A percentile compares a stretch with the other conserved stretches of the same genome.
phyloP scores from a whole-genome alignment of 2,888 invertebrate genomes.

The Eucriotettix oculatus region DNA sequence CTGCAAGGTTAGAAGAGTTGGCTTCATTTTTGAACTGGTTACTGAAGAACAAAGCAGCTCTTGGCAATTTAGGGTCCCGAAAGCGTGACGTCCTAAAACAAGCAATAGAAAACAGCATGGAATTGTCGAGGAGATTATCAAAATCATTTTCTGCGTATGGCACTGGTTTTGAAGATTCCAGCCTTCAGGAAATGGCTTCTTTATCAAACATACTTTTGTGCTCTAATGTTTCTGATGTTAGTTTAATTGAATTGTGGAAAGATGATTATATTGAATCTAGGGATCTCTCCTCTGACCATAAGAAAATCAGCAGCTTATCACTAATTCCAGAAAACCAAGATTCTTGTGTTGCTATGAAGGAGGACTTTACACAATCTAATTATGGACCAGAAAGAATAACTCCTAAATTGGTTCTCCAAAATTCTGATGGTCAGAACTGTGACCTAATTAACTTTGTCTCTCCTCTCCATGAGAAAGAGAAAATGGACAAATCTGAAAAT shows the following conservation, averaged over 20 bases:
- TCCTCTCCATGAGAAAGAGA: neutral
- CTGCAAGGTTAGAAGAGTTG: slow-evolving; percentile 44
- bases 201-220: neutral
- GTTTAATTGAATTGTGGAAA: slow-evolving; percentile 2
- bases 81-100: slow-evolving; percentile 3
- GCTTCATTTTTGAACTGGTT: slow-evolving; percentile 47
- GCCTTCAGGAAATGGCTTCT: neutral
- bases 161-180: neutral
- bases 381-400: neutral
- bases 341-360: neutral
- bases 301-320: neutral
- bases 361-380: neutral
- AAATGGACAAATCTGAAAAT: neutral
- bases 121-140: slow-evolving; percentile 7
- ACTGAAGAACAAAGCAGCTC: slow-evolving; percentile 23
- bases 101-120: slow-evolving; percentile 9
- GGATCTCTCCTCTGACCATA: neutral
- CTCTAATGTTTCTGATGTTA: neutral
- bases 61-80: neutral
- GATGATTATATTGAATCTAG: slow-evolving; percentile 3
- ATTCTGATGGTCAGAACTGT: neutral
- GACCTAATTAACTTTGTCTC: neutral
- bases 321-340: neutral
- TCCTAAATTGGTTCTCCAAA: neutral
- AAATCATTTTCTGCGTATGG: slow-evolving; percentile 2